These are phyloP conservation scores for Nephrotoma flavescens DNA, from an alignment of 2,888 invertebrate species.

Conservation along the genomic window DNA sequence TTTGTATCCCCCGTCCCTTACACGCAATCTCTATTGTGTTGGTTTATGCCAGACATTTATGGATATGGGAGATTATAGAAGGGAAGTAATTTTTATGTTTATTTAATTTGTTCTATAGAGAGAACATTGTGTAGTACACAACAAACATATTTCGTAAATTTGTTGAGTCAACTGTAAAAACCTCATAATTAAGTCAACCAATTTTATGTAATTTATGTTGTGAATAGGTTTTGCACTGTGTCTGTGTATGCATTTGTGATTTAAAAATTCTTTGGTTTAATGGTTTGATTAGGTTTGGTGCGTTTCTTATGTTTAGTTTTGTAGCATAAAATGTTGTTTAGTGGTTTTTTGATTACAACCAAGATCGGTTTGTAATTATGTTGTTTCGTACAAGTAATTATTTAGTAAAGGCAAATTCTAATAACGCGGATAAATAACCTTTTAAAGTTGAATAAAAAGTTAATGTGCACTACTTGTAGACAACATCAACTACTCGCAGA, in stretches of 20 bases:
- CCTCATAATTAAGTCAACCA: background rate
- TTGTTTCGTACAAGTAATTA: background rate
- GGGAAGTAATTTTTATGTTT: background rate
- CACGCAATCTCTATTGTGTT: background rate
- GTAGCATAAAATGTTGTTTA: background rate
- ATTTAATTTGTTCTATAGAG: background rate
- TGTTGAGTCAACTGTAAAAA: background rate
- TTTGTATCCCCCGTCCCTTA: background rate
- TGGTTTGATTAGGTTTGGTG: background rate
- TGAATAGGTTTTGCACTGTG: background rate
- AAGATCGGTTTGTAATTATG: background rate
- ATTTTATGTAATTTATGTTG: background rate
- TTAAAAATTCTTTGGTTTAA: background rate
- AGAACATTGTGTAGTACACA: background rate
- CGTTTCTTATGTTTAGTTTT: background rate
- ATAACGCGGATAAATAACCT: too few species aligned
- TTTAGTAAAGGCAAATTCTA: background rate
- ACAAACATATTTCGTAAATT: background rate
- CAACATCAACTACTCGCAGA: too few species aligned
- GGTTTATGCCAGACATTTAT: background rate
- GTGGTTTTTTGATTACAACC: background rate
- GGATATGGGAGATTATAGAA: background rate
- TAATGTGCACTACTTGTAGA: too few species aligned
- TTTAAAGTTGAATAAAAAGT: too few species aligned
- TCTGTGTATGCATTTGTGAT: background rate